These are phyloP conservation scores for Cryptoblepharus egeriae DNA, from an alignment of 2,797 vertebrate species.

Conservation along the genomic window DNA sequence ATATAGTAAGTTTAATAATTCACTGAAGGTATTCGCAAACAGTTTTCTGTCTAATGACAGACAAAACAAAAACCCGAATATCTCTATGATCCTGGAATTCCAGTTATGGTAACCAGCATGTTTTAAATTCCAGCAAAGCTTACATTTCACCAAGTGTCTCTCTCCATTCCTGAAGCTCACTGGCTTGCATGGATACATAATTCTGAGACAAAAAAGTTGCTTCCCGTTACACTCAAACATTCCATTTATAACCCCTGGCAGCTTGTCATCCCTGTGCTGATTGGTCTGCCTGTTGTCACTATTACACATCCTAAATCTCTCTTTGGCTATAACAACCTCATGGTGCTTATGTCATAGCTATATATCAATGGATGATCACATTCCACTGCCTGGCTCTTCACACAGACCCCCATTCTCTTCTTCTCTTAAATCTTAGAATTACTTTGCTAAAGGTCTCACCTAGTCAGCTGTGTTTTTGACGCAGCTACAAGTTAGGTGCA, in stretches of 20 bases:
- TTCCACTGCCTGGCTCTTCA: background rate
- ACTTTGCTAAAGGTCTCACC: background rate
- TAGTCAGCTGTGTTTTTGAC: background rate
- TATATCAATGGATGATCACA: background rate
- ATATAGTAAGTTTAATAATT: conserved; percentile 53
- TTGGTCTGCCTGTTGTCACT: conserved; percentile 10
- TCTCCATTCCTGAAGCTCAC: conserved; percentile 55
- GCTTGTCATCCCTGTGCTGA: conserved; percentile 27
- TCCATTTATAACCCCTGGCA: conserved; percentile 38
- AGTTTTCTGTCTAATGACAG: conserved; percentile 39
- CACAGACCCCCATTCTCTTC: background rate
- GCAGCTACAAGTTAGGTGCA: background rate
- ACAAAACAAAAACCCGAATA: conserved; percentile 40
- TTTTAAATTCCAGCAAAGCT: conserved; percentile 73
- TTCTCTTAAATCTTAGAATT: background rate
- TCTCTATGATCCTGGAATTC: conserved; percentile 53
- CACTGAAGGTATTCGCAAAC: conserved; percentile 50
- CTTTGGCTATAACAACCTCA: conserved; percentile 11
- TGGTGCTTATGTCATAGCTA: background rate
- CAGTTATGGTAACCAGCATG: conserved; percentile 62
- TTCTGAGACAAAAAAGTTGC: conserved; percentile 13
- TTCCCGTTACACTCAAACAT: conserved; percentile 35
- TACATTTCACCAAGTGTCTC: conserved; percentile 73
- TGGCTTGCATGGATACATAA: conserved; percentile 39
- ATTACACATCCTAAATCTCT: conserved; percentile 31